Conservation (phyloP, 2,113 vertebrate species). For the Xenus cinereus region DNA sequence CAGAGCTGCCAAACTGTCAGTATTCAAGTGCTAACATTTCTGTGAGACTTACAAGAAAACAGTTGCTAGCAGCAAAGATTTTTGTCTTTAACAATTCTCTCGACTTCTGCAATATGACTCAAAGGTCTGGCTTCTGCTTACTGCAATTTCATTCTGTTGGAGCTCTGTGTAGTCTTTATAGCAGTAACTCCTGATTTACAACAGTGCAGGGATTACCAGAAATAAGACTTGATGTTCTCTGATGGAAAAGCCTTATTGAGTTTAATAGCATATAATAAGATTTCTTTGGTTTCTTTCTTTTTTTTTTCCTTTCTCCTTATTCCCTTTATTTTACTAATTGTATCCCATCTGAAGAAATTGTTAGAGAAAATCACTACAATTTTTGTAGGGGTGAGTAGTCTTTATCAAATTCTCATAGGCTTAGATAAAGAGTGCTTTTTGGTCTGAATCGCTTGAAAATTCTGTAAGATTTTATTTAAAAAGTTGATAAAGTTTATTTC, state of each 20-base stretch:
- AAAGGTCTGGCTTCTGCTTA: not conserved
- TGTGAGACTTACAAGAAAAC: not conserved
- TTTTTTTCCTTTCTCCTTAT: not conserved
- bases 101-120: not conserved
- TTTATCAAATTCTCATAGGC: conserved; percentile 13
- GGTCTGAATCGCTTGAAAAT: not conserved
- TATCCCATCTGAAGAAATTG: not conserved
- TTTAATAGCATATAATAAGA: conserved; percentile 41
- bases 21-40: not conserved
- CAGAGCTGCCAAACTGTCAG: not conserved
- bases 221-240: conserved; percentile 42
- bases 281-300: not conserved
- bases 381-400: not conserved
- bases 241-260: conserved; percentile 37
- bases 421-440: not conserved
- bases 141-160: not conserved
- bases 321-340: conserved; percentile 33
- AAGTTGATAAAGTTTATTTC: not conserved
- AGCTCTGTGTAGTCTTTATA: not conserved
- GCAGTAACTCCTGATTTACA: conserved; percentile 24
- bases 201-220: not conserved
- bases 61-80: not conserved
- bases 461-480: not conserved
- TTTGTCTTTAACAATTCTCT: not conserved
- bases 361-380: not conserved